phyloP scores from a whole-genome alignment of 2,113 vertebrate species.

The Muntiacus reevesi region DNA sequence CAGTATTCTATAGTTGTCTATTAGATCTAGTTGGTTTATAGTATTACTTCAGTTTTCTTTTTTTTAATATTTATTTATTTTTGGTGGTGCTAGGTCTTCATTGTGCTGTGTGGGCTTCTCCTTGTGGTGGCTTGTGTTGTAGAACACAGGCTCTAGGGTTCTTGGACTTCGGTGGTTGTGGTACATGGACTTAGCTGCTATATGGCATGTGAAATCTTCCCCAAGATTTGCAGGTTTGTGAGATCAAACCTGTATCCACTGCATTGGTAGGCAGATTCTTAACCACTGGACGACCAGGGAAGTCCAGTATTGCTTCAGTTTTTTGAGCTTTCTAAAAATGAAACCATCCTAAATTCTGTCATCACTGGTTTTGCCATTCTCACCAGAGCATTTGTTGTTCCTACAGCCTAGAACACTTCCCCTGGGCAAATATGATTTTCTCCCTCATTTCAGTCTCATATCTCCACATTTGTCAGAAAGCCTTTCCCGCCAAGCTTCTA shows the following conservation, averaged over 20 bases:
- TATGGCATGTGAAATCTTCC: not conserved
- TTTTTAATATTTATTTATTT: not conserved
- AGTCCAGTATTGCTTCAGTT: not conserved
- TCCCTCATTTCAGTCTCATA: not conserved
- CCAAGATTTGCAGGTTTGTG: not conserved
- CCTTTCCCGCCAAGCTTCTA: not conserved
- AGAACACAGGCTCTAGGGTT: not conserved
- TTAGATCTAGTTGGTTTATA: not conserved
- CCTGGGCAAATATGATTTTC: not conserved
- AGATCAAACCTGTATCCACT: not conserved
- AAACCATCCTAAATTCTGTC: not conserved
- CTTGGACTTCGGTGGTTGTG: not conserved
- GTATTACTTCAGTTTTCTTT: not conserved
- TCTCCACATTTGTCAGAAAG: not conserved
- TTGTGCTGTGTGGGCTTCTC: not conserved
- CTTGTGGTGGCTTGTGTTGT: not conserved
- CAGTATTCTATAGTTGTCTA: not conserved
- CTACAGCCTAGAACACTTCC: not conserved
- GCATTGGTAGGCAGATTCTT: not conserved
- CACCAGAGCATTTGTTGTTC: not conserved
- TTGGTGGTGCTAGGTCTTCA: not conserved
- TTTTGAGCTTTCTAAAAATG: constrained; percentile 10
- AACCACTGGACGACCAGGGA: not conserved
- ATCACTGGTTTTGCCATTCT: not conserved
- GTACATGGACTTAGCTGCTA: not conserved